These are phyloP conservation scores for Channallabes apus DNA, from an alignment of 2,797 vertebrate species.

Conservation along the genomic window DNA sequence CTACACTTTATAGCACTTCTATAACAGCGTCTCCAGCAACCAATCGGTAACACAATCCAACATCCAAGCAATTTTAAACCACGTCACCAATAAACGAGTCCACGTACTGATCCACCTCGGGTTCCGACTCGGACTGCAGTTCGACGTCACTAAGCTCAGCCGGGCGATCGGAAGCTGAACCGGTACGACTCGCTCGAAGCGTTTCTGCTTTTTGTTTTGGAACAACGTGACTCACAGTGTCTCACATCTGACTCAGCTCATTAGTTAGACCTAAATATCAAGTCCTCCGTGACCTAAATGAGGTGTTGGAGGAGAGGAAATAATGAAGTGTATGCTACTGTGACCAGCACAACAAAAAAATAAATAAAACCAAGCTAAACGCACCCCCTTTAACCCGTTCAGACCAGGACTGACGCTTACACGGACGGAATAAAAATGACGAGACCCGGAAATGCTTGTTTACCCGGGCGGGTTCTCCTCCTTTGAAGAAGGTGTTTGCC, in stretches of 20 bases:
- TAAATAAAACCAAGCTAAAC: too few relatives aligned
- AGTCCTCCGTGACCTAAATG: conserved; percentile 19
- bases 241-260: conserved; percentile 17
- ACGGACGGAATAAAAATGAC: too few relatives aligned
- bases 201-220: conserved; percentile 22
- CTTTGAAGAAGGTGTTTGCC: too few relatives aligned
- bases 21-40: neutral
- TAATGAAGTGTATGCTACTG: conserved; percentile 17
- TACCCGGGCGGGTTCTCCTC: too few relatives aligned
- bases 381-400: neutral
- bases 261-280: conserved; percentile 24
- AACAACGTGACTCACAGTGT: conserved; percentile 8
- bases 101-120: neutral
- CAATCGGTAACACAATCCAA: neutral
- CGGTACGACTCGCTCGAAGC: neutral
- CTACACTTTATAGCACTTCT: neutral
- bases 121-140: neutral
- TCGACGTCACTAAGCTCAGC: neutral
- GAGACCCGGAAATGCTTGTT: too few relatives aligned
- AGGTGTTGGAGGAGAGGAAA: conserved; percentile 29
- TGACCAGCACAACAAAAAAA: neutral
- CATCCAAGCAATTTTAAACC: neutral
- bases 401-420: neutral
- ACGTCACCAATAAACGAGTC: neutral
- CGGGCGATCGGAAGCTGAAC: neutral